A percentile compares a stretch with the other conserved stretches of the same genome.
Conservation (phyloP, 2,888 invertebrate species). For the Nemurella pictetii region DNA sequence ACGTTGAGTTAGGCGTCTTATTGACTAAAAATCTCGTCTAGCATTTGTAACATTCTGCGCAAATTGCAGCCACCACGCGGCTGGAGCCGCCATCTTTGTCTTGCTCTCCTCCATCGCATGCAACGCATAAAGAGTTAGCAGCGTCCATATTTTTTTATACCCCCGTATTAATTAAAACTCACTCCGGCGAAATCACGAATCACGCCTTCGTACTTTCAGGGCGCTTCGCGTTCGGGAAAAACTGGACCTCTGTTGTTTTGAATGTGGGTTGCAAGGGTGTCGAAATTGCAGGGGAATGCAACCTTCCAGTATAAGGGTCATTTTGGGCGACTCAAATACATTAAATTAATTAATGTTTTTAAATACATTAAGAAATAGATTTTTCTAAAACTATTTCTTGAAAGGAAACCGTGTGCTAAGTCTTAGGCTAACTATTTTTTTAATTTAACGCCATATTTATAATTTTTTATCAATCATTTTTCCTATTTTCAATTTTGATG, state of each 20-base stretch:
- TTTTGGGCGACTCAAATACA: too few species aligned
- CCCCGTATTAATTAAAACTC: conserved; percentile 20
- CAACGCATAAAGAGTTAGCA: neutral
- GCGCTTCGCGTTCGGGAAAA: neutral
- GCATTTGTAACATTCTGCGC: neutral
- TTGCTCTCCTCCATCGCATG: neutral
- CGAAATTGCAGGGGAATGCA: too few species aligned
- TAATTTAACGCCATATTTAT: too few species aligned
- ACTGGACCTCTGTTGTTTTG: neutral
- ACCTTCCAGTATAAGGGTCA: too few species aligned
- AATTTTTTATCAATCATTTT: too few species aligned
- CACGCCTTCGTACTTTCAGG: conserved; percentile 14
- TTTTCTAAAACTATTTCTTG: too few species aligned
- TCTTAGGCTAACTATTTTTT: too few species aligned
- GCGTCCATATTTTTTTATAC: conserved; percentile 20
- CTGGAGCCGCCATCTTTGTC: conserved; percentile 9
- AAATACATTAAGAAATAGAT: too few species aligned
- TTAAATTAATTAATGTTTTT: too few species aligned
- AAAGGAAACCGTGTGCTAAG: too few species aligned
- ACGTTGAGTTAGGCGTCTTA: too few species aligned
- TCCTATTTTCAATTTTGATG: too few species aligned
- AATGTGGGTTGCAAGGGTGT: neutral
- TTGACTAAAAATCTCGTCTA: neutral
- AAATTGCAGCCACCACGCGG: neutral
- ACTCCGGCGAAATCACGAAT: neutral